phyloP scores from a whole-genome alignment of 2,797 vertebrate genomes.

The Lepilemur ruficaudatus region DNA sequence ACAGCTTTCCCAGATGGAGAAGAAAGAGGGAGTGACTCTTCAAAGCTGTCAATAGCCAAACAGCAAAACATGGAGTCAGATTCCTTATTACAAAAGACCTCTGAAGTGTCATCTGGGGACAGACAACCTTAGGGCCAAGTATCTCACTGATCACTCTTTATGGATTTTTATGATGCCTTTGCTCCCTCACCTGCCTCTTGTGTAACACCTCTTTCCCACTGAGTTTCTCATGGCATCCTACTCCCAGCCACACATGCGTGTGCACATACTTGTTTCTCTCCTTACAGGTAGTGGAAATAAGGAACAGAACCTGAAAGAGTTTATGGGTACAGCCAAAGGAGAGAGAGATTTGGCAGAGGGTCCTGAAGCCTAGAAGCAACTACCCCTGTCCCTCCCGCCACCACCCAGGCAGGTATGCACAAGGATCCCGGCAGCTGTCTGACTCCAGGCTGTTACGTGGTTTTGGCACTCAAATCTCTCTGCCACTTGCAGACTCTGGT shows the following conservation, averaged over 20 bases:
- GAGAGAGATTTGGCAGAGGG: not conserved
- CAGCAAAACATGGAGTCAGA: not conserved
- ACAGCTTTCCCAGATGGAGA: not conserved
- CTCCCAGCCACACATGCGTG: not conserved
- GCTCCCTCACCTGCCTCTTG: not conserved
- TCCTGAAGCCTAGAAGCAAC: not conserved
- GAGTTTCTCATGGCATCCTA: not conserved
- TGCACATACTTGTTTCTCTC: not conserved
- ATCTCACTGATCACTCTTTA: not conserved
- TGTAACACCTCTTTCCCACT: not conserved
- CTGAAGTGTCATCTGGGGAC: not conserved
- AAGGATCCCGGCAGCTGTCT: not conserved
- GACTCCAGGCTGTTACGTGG: not conserved
- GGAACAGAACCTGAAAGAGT: not conserved
- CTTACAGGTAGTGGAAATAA: not conserved
- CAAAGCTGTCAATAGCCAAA: not conserved
- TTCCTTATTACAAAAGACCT: not conserved
- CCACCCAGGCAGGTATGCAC: not conserved
- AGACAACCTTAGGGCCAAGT: not conserved
- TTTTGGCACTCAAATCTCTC: not conserved
- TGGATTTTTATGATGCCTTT: not conserved
- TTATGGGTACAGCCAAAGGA: not conserved
- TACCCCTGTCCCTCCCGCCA: rapidly evolving
- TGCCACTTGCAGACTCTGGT: not conserved
- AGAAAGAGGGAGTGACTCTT: not conserved